These are phyloP conservation scores for Hormaphis cornu DNA, from an alignment of 1,140 invertebrate genomes.

Conservation along the genomic window DNA sequence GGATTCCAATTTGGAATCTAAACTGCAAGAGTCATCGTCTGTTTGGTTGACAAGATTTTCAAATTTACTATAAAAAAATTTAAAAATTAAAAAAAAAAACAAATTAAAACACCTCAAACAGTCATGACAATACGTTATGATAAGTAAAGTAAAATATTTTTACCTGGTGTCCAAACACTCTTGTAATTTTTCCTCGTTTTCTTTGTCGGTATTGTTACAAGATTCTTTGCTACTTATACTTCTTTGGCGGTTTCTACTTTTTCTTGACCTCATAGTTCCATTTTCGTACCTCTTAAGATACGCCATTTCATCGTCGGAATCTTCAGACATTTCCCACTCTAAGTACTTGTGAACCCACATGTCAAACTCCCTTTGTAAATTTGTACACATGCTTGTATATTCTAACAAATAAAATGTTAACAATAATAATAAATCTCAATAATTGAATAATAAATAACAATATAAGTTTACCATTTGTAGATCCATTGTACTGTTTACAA, in stretches of 20 bases:
- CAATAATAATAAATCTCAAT: conserved; percentile 1
- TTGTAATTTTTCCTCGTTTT: conserved; percentile 34
- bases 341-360: conserved; percentile 68
- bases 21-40: conserved; percentile 33
- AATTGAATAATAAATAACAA: background rate
- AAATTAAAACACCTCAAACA: background rate
- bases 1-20: conserved; percentile 35
- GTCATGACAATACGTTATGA: background rate
- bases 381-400: conserved; percentile 79
- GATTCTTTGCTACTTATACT: conserved; percentile 41
- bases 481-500: conserved; percentile 81
- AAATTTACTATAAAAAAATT: conserved; percentile 16
- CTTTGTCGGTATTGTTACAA: conserved; percentile 42
- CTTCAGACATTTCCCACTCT: conserved; percentile 68
- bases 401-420: conserved; percentile 49
- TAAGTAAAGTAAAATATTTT: background rate
- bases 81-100: background rate
- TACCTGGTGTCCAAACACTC: conserved; percentile 19
- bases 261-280: conserved; percentile 40
- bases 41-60: conserved; percentile 15
- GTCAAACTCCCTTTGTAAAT: conserved; percentile 67
- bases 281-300: conserved; percentile 38
- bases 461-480: conserved; percentile 66
- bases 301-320: conserved; percentile 49
- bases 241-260: conserved; percentile 33